Percentiles rank a stretch among this genome's conserved stretches.
phyloP scores from a whole-genome alignment of 2,888 invertebrate species.

The Agonopterix heracliana region DNA sequence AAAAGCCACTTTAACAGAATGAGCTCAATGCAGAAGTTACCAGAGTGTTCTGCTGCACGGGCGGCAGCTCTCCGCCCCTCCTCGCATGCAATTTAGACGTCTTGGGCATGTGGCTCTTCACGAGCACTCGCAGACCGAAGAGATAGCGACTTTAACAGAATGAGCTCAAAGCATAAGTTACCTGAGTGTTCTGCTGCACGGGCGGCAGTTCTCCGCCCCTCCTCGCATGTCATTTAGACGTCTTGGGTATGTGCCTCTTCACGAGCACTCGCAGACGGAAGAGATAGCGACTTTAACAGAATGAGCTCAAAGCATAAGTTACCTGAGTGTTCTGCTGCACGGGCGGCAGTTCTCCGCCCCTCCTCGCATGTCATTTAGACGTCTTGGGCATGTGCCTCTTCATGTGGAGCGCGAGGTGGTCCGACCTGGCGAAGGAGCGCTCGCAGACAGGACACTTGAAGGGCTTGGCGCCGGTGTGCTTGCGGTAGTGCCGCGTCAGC shows the following conservation, averaged over 20 bases:
- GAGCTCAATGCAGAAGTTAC: no score
- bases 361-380: conserved; percentile 78
- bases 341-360: conserved; percentile 65
- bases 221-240: conserved; percentile 79
- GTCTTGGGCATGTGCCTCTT: conserved; percentile 96
- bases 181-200: conserved; percentile 49
- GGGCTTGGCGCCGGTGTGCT: conserved; percentile 97
- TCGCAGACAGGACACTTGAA: conserved; percentile 98
- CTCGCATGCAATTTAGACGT: conserved; percentile 80
- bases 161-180: conserved; percentile 14
- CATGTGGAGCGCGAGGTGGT: conserved; percentile 97
- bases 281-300: no score
- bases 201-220: conserved; percentile 65
- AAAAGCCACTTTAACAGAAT: no score
- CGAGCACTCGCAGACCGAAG: no score
- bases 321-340: conserved; percentile 55
- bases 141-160: no score
- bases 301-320: background rate
- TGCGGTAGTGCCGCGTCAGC: conserved; percentile 96
- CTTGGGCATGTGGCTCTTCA: conserved; percentile 77
- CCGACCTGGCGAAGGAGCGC: conserved; percentile 95
- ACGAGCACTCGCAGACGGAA: no score
- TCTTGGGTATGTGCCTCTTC: conserved; percentile 78
- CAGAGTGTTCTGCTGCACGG: conserved; percentile 26
- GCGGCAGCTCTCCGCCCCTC: conserved; percentile 63